Conservation (phyloP, 2,888 invertebrate genomes). For the Troglohyphantes excavatus region DNA sequence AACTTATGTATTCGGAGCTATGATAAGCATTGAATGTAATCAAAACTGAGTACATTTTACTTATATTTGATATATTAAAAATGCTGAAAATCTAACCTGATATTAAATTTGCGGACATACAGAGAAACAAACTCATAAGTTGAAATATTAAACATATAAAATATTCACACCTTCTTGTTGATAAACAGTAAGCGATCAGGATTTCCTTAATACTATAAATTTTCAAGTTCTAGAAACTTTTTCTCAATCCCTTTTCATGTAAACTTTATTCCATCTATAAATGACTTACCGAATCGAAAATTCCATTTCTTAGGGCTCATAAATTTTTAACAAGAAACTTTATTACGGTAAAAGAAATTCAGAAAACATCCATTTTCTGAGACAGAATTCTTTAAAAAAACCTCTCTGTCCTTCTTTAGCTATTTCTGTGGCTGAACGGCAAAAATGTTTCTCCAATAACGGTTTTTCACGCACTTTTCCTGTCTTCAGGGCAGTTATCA, state of each 20-base stretch:
- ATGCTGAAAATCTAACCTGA: too few relatives aligned
- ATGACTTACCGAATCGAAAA: constrained; percentile 5
- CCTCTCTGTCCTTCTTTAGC: not conserved
- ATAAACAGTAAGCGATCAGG: not conserved
- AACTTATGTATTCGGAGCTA: too few relatives aligned
- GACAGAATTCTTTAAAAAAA: not conserved
- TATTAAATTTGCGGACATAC: too few relatives aligned
- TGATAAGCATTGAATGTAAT: too few relatives aligned
- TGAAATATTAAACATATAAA: too few relatives aligned
- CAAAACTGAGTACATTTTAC: too few relatives aligned
- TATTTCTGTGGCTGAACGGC: not conserved
- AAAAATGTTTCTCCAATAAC: constrained; percentile 42
- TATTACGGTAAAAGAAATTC: not conserved
- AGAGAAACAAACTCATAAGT: too few relatives aligned
- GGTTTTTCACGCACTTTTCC: constrained; percentile 12
- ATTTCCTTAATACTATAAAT: not conserved
- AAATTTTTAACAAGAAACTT: constrained; percentile 12
- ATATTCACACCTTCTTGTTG: too few relatives aligned
- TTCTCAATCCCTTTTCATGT: not conserved
- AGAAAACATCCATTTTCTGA: constrained; percentile 10
- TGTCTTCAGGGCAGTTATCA: constrained; percentile 27
- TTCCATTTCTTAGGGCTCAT: constrained; percentile 7
- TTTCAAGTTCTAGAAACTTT: constrained; percentile 8
- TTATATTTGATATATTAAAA: too few relatives aligned
- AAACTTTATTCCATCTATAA: not conserved